Conservation (phyloP, 2,888 invertebrate species). For the Apoderus coryli region DNA sequence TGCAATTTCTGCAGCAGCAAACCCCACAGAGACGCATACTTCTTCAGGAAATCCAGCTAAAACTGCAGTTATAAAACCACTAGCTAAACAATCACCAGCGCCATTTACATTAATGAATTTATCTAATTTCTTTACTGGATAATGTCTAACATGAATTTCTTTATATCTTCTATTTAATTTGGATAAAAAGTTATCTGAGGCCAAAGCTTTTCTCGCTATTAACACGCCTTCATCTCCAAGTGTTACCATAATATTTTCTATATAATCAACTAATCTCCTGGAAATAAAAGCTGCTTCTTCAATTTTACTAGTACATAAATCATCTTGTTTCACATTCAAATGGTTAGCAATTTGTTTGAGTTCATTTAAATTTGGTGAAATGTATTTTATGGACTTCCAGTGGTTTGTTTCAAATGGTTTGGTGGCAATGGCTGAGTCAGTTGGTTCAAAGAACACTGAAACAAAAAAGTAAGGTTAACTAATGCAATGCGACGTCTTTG, state of each 20-base stretch:
- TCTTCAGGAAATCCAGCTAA: slow-evolving; percentile 40
- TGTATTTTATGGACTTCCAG: slow-evolving; percentile 39
- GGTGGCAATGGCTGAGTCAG: slow-evolving; percentile 60
- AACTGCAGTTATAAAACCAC: slow-evolving; percentile 53
- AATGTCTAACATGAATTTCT: slow-evolving; percentile 27
- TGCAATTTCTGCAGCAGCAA: slow-evolving; percentile 45
- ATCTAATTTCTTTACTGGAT: slow-evolving; percentile 31
- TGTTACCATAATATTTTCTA: slow-evolving; percentile 47
- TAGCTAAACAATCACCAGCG: slow-evolving; percentile 64
- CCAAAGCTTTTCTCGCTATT: slow-evolving; percentile 30
- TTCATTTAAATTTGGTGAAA: slow-evolving; percentile 73
- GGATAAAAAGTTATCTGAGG: slow-evolving; percentile 22
- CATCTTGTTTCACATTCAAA: slow-evolving; percentile 26
- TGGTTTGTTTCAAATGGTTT: slow-evolving; percentile 47
- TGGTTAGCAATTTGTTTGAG: slow-evolving; percentile 48
- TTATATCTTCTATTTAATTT: slow-evolving; percentile 5
- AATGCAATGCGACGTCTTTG: no score
- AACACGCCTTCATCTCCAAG: slow-evolving; percentile 45
- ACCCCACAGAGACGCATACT: slow-evolving; percentile 44
- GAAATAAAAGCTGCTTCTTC: slow-evolving; percentile 28
- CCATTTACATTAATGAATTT: slow-evolving; percentile 62
- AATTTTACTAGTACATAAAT: slow-evolving; percentile 21
- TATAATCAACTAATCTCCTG: slow-evolving; percentile 31
- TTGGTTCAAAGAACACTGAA: slow-evolving; percentile 83
- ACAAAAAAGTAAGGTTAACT: slow-evolving; percentile 28